Evolutionary conservation across 2,797 vertebrate species (phyloP), one percentile per base, ranked within the genome.

Genomic region (Philypnodon macrostomus): DNA sequence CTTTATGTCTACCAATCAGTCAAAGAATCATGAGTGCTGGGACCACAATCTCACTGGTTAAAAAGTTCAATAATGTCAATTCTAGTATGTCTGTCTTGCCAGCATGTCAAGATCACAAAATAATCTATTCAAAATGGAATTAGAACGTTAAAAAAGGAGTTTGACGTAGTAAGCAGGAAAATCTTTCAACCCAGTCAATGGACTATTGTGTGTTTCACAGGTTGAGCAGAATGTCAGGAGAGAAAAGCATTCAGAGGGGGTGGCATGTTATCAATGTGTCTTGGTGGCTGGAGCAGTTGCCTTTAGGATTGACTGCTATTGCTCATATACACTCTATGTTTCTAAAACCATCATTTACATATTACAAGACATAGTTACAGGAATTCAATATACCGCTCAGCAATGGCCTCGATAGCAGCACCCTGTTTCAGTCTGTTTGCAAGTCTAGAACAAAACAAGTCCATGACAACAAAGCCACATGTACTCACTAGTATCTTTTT

Each of bases 301-400:
- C 48, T 26, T 38, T 44, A 53, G 52, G 17, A 31, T 40, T 14
- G 45, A 42, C 52, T 72, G 24, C 47, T 45, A 56, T 35, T 29
- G 42, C 50, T n/a, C n/a, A n/a, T n/a, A n/a, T n/a, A n/a, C n/a
- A n/a, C n/a, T n/a, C n/a, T n/a, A n/a, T n/a, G n/a, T n/a, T n/a
- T n/a, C n/a, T n/a, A n/a, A n/a, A n/a, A n/a, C n/a, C n/a, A n/a
- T n/a, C n/a, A n/a, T n/a, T n/a, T n/a, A n/a, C n/a, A n/a, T n/a
- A n/a, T n/a, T n/a, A n/a, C n/a, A n/a, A n/a, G n/a, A n/a, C n/a
- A n/a, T n/a, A n/a, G n/a, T n/a, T n/a, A 67, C 57, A 73, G 64
- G 69, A 79, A 71, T 85, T 78, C 45, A 68, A 69, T 65, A 72
- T 46, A 44, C 57, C 50, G 44, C 36, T 2, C 38, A 41, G 58